These are phyloP conservation scores for Ophonus ardosiacus DNA, from an alignment of 2,888 invertebrate species.

Conservation along the genomic window DNA sequence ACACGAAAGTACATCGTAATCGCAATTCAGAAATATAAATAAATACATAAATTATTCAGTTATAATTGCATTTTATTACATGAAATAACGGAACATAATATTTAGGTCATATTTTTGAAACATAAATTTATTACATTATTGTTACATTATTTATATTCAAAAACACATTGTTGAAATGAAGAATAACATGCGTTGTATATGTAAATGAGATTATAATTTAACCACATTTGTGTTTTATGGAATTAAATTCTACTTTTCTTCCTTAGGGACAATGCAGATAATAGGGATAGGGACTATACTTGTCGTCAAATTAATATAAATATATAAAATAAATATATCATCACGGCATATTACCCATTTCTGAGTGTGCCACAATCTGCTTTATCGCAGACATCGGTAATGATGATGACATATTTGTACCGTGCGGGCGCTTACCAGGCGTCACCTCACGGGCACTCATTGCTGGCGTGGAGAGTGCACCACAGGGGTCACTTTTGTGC, in stretches of 20 bases:
- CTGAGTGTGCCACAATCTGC: too few species aligned
- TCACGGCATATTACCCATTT: too few species aligned
- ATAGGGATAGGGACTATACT: too few species aligned
- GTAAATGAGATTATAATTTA: constrained; percentile 21
- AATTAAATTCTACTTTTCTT: constrained; percentile 1
- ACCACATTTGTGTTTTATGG: neutral
- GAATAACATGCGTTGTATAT: neutral
- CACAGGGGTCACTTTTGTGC: too few species aligned
- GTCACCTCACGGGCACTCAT: too few species aligned
- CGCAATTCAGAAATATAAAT: neutral
- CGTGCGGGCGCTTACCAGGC: too few species aligned
- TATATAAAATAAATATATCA: too few species aligned
- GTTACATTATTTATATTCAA: neutral
- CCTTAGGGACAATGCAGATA: neutral
- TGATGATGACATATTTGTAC: too few species aligned
- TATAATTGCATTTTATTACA: neutral
- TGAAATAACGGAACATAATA: neutral
- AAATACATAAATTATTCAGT: neutral
- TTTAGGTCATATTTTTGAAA: neutral
- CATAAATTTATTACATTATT: neutral
- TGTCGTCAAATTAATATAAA: too few species aligned
- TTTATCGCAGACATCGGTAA: too few species aligned
- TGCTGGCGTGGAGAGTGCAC: too few species aligned
- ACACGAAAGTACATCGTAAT: neutral
- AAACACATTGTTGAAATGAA: neutral